phyloP scores from a whole-genome alignment of 1,140 invertebrate species.

The Episyrphus balteatus region DNA sequence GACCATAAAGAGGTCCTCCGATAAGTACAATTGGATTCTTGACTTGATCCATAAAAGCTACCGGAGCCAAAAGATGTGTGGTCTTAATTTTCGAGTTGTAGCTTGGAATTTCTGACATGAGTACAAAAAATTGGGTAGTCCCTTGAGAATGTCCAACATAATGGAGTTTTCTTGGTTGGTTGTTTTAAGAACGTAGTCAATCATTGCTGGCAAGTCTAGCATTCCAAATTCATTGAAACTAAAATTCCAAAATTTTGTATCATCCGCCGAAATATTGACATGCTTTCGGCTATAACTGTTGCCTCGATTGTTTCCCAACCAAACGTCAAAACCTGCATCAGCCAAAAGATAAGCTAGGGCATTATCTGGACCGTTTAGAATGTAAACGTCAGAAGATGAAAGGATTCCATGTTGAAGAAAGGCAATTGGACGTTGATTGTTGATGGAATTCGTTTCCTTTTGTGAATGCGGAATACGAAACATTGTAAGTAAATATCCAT shows the following conservation, averaged over 20 bases:
- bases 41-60: constrained; percentile 42
- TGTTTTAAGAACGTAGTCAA: constrained; percentile 51
- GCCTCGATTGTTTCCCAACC: constrained; percentile 48
- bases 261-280: constrained; percentile 41
- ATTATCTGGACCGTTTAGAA: constrained; percentile 54
- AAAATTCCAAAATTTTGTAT: constrained; percentile 48
- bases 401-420: constrained; percentile 70
- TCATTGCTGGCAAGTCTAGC: constrained; percentile 54
- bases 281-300: constrained; percentile 53
- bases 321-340: constrained; percentile 62
- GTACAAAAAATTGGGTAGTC: constrained; percentile 44
- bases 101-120: constrained; percentile 40
- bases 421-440: constrained; percentile 37
- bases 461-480: constrained; percentile 39
- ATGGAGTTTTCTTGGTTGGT: constrained; percentile 43
- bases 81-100: constrained; percentile 46
- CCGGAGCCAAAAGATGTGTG: constrained; percentile 46
- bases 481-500: constrained; percentile 43
- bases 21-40: constrained; percentile 37
- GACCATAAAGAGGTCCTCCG: constrained; percentile 9
- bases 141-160: constrained; percentile 57
- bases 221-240: constrained; percentile 56
- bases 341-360: constrained; percentile 44
- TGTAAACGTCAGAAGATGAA: constrained; percentile 64
- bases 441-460: constrained; percentile 11